A percentile compares a stretch with the other conserved stretches of the same genome.
Evolutionary conservation across 2,888 invertebrate genomes (phyloP).

Genomic region (Polietes domitor): DNA sequence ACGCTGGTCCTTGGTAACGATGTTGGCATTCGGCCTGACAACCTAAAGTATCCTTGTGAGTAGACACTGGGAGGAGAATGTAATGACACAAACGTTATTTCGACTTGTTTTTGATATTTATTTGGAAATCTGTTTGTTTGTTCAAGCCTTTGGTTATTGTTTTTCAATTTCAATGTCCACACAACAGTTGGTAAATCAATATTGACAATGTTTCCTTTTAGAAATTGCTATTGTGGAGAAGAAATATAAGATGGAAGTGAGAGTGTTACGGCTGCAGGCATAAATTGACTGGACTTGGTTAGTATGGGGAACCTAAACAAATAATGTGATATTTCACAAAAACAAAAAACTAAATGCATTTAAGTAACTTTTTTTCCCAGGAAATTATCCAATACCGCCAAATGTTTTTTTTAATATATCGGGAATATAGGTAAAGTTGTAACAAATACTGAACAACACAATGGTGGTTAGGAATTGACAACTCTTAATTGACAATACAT

Average conservation of each 20-base stretch:
- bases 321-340: too few species aligned
- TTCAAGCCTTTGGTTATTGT: slow-evolving; percentile 71
- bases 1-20: neutral
- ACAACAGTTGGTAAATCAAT: slow-evolving; percentile 38
- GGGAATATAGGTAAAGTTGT: too few species aligned
- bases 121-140: slow-evolving; percentile 68
- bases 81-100: slow-evolving; percentile 35
- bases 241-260: neutral
- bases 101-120: slow-evolving; percentile 69
- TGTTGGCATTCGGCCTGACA: neutral
- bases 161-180: slow-evolving; percentile 71
- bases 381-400: too few species aligned
- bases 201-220: slow-evolving; percentile 14
- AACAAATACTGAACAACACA: too few species aligned
- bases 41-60: neutral
- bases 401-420: too few species aligned
- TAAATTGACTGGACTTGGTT: neutral
- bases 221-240: slow-evolving; percentile 15
- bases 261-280: neutral
- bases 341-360: too few species aligned
- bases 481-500: too few species aligned
- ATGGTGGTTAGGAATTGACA: too few species aligned
- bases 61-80: neutral
- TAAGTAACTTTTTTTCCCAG: too few species aligned
- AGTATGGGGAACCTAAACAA: too few species aligned